phyloP scores from a whole-genome alignment of 2,888 invertebrate genomes.

The Synanthedon myopaeformis region DNA sequence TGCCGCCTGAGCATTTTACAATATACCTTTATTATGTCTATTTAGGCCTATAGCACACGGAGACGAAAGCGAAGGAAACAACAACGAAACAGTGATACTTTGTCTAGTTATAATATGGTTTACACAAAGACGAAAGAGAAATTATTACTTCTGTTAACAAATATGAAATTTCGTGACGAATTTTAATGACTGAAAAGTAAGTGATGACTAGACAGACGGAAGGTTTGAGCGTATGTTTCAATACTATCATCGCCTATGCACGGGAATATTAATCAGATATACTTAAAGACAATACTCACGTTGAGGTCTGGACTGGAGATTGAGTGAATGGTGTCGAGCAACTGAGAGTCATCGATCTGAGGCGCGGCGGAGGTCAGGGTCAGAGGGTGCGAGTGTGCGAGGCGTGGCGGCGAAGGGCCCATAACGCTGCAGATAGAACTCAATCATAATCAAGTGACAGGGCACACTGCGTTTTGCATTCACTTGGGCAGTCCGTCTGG shows the following conservation, averaged over 20 bases:
- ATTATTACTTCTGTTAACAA: too few relatives aligned
- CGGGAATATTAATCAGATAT: too few relatives aligned
- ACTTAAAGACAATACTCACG: conserved; percentile 23
- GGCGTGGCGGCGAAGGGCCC: conserved; percentile 8
- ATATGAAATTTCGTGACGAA: too few relatives aligned
- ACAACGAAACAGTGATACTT: too few relatives aligned
- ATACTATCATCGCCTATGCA: too few relatives aligned
- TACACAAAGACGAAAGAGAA: background rate
- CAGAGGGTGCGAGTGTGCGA: conserved; percentile 1
- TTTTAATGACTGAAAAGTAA: too few relatives aligned
- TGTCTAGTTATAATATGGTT: too few relatives aligned
- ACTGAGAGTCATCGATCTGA: conserved; percentile 44
- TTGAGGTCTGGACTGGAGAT: conserved; percentile 59
- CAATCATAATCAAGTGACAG: background rate
- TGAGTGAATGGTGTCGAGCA: conserved; percentile 59
- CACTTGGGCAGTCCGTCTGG: too few relatives aligned
- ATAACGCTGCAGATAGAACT: conserved; percentile 11
- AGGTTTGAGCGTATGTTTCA: too few relatives aligned
- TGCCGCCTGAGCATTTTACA: conserved; percentile 31
- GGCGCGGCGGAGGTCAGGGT: conserved; percentile 4
- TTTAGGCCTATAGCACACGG: background rate
- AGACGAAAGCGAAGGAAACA: background rate
- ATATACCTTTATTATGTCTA: background rate
- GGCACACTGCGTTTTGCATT: too few relatives aligned
- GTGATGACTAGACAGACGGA: too few relatives aligned